A percentile compares a stretch with the other conserved stretches of the same genome.
phyloP scores from a whole-genome alignment of 2,888 invertebrate species.

The Clanis bilineata region DNA sequence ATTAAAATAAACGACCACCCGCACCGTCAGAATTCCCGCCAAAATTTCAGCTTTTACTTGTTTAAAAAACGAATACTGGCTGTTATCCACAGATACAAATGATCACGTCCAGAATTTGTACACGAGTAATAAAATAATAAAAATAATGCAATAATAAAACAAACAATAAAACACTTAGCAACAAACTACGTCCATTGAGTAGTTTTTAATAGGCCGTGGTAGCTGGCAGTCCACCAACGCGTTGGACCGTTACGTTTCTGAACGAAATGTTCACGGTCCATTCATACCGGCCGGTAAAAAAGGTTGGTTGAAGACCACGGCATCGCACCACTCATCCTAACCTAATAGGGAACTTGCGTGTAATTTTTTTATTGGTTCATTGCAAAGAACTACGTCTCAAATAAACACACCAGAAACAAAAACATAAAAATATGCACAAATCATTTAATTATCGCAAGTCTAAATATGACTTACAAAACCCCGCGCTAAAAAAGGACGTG shows the following conservation, averaged over 20 bases:
- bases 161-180: slow-evolving; percentile 3
- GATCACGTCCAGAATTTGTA: neutral
- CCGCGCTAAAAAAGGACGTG: no score
- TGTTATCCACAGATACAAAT: neutral
- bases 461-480: no score
- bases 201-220: slow-evolving; percentile 35
- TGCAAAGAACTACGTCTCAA: no score
- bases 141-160: neutral
- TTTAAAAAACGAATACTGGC: neutral
- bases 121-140: neutral
- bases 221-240: slow-evolving; percentile 38
- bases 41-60: no score
- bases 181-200: slow-evolving; percentile 6
- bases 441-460: no score
- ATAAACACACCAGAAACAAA: no score
- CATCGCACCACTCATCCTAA: slow-evolving; percentile 42
- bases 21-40: no score
- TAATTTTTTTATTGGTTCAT: no score
- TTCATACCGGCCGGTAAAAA: slow-evolving; percentile 36
- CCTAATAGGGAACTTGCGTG: no score
- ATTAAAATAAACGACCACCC: no score
- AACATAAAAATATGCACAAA: no score
- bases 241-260: slow-evolving; percentile 39
- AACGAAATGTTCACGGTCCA: slow-evolving; percentile 42
- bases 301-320: slow-evolving; percentile 30